Evolutionary conservation across 2,113 vertebrate species (phyloP), one percentile per base, ranked within the genome.

Genomic region (Malurus alboscapulatus): DNA sequence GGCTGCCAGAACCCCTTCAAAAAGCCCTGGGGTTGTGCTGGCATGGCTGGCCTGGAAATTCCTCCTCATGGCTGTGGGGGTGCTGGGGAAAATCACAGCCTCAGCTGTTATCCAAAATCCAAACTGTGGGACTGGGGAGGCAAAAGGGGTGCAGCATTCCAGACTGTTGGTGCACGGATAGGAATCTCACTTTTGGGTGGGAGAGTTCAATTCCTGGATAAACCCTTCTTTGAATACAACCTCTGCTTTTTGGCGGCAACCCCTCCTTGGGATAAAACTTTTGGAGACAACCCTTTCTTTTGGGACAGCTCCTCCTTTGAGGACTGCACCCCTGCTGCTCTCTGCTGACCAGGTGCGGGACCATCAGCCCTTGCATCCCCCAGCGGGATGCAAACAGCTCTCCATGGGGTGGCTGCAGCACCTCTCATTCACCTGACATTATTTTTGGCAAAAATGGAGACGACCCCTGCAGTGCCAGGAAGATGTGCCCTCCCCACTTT

Each of bases 401-500:
- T 5, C 30, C 0, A 1, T 20, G 15, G 17, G 1, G 2, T 19
- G n/a, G 4, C 4, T 24, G 7, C 4, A 15, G 6, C 0, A 0
- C 8, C 20, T 36, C 15, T 32, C 9, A 7, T 12, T 10, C 9
- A 20, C 0, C 12, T 1, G 14, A 12, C 9, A 6, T 2, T 2
- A 4, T 1, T 36, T 51, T 18, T 20, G 2, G 8, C 3, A 14
- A 10, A 6, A 3, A 7, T 1, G 2, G 11, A 13, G 1, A 11
- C 4, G 6, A 14, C 3, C 2, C 1, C 14, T 62, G 3, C 0
- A 8, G 6, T 15, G 6, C 0, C 2, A 34, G 3, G 5, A 22
- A 1, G 1, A 12, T 0, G 6, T 17, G 27, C 5, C 45, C 36
- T 42, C 7, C 5, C 0, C 0, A 0, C 0, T 0, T 0, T 0